These are phyloP conservation scores for Tylochromis polylepis DNA, from an alignment of 2,113 vertebrate genomes.

Conservation along the genomic window DNA sequence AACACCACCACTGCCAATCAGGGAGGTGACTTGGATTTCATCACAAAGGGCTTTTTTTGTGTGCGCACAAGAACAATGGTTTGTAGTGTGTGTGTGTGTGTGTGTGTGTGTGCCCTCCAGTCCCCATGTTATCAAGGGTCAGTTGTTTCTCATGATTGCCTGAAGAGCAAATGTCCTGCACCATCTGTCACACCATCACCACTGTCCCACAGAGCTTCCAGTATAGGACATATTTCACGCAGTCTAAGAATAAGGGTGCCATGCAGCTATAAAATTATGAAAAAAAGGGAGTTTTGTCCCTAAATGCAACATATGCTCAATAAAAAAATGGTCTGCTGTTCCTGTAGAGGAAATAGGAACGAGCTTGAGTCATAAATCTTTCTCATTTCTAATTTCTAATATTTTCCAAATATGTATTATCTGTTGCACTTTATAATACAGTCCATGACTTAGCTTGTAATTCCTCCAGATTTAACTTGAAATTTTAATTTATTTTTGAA, in stretches of 20 bases:
- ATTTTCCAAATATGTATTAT: neutral
- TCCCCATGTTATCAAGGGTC: constrained; percentile 21
- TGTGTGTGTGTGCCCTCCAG: neutral
- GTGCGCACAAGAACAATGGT: neutral
- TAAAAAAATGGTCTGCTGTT: neutral
- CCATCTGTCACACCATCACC: constrained; percentile 46
- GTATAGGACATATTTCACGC: neutral
- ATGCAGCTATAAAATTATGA: neutral
- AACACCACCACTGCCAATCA: constrained; percentile 11
- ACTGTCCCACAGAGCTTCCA: neutral
- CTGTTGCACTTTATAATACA: neutral
- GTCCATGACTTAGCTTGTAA: neutral
- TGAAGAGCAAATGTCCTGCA: neutral
- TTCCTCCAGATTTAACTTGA: neutral
- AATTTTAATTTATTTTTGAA: neutral
- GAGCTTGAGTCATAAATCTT: neutral
- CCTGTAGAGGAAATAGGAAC: neutral
- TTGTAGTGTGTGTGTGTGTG: neutral
- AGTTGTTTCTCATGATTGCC: constrained; percentile 47
- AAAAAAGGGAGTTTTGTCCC: neutral
- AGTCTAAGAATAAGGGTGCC: neutral
- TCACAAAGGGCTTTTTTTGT: constrained; percentile 30
- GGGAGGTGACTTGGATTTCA: constrained; percentile 2
- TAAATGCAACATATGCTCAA: neutral
- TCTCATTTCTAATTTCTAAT: neutral